Evolutionary conservation across 2,888 invertebrate genomes (phyloP), one percentile per base, ranked within the genome.

Genomic region (Sesia apiformis): DNA sequence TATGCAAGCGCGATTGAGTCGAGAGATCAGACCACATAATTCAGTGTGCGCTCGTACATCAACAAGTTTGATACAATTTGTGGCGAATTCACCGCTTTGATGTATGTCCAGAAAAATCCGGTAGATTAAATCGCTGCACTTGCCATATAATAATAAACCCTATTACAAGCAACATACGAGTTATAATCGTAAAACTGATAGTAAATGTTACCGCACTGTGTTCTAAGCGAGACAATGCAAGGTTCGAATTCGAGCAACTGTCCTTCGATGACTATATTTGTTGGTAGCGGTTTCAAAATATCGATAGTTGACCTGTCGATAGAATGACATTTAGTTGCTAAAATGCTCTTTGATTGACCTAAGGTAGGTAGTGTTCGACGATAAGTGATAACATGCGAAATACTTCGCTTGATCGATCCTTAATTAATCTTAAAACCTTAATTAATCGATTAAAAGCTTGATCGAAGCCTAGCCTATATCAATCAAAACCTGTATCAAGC

Each of bases 21-120:
- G 23, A 23, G 23, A 23, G 23, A 23, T 23, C 23, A 23, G 23
- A 23, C 23, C 23, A 23, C 23, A 23, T 46, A 46, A 46, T 46
- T 8, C 23, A 41, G 54, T 54, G 51, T 50, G 49, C 51, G 53
- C 54, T 57, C 52, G 60, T 61, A 58, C 60, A 61, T 61, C 60
- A 61, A 55, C 55, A 49, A 51, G 53, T 59, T 61, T 60, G 60
- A 61, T 61, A 61, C 60, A 61, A 61, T 61, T 61, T 61, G 61
- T 58, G 57, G 55, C 55, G 42, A 55, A 56, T 49, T 55, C 53
- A 52, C 57, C 52, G 53, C 53, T 55, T 54, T 60, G 61, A 61
- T 60, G 60, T 60, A 58, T 58, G 60, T 55, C 56, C 56, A 58
- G 61, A 60, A 61, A 61, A 61, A 60, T 61, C 58, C 54, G 55